Conservation (phyloP, 1,140 invertebrate genomes). For the Solen grandis region DNA sequence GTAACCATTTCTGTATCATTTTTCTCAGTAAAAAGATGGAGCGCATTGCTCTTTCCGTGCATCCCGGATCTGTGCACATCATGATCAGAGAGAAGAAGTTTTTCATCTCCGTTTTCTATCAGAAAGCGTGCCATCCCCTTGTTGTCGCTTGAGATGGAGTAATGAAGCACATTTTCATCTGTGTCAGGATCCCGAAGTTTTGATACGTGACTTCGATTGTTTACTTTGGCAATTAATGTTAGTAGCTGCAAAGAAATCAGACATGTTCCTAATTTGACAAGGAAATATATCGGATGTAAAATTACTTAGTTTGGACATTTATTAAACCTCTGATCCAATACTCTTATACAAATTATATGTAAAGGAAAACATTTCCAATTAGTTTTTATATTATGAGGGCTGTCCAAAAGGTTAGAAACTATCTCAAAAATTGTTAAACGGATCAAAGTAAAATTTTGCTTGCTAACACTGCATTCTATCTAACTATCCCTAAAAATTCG, state of each 20-base stretch:
- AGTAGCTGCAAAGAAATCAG: constrained; percentile 12
- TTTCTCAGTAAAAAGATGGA: constrained; percentile 70
- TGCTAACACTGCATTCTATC: too few species aligned
- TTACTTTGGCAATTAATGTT: background rate
- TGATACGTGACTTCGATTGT: background rate
- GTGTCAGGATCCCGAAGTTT: constrained; percentile 54
- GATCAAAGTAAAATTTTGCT: too few species aligned
- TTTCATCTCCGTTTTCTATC: constrained; percentile 52
- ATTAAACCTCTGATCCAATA: too few species aligned
- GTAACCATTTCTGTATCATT: constrained; percentile 64
- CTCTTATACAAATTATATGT: too few species aligned
- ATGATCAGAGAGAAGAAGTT: constrained; percentile 58
- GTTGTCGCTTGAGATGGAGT: constrained; percentile 55
- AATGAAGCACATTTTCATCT: constrained; percentile 66
- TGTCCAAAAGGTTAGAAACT: too few species aligned
- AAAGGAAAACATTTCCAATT: too few species aligned
- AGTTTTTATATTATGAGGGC: too few species aligned
- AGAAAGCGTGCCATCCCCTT: constrained; percentile 53
- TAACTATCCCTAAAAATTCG: too few species aligned
- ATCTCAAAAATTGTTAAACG: too few species aligned
- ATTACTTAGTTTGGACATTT: too few species aligned
- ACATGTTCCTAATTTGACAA: too few species aligned
- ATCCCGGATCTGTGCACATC: constrained; percentile 52
- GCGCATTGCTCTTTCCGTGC: constrained; percentile 62
- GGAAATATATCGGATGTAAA: too few species aligned